phyloP scores from a whole-genome alignment of 1,140 invertebrate genomes.

The Manduca sexta region DNA sequence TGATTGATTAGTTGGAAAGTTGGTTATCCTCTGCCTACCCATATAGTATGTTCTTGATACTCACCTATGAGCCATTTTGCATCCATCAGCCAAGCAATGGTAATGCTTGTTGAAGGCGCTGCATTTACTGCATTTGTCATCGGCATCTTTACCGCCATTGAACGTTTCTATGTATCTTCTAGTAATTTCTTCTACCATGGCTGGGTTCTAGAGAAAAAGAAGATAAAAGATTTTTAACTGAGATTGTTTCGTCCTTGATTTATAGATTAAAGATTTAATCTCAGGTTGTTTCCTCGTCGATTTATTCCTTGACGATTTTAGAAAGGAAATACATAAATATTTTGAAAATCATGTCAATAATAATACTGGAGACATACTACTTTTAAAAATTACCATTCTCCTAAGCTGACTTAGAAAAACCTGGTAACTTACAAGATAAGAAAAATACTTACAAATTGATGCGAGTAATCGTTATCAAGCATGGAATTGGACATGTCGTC shows the following conservation, averaged over 20 bases:
- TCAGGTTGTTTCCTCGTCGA: not conserved
- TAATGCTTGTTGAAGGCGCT: constrained; percentile 84
- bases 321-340: not conserved
- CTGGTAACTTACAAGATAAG: too few species aligned
- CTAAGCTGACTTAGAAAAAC: too few species aligned
- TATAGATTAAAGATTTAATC: not conserved
- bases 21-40: too few species aligned
- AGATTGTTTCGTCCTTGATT: not conserved
- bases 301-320: not conserved
- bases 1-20: too few species aligned
- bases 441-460: constrained; percentile 55
- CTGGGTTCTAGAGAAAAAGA: constrained; percentile 77
- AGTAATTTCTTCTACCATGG: constrained; percentile 72
- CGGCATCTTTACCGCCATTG: constrained; percentile 63
- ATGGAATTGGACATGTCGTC: constrained; percentile 59
- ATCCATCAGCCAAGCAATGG: constrained; percentile 82
- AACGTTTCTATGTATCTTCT: constrained; percentile 73
- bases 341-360: too few species aligned
- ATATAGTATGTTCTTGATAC: not conserved
- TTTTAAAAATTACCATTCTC: not conserved
- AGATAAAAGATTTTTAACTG: not conserved
- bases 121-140: constrained; percentile 78
- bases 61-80: constrained; percentile 80
- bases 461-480: constrained; percentile 48
- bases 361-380: not conserved